These are phyloP conservation scores for Rhynchonema sp. DNA, from an alignment of 2,888 invertebrate species.

Conservation along the genomic window DNA sequence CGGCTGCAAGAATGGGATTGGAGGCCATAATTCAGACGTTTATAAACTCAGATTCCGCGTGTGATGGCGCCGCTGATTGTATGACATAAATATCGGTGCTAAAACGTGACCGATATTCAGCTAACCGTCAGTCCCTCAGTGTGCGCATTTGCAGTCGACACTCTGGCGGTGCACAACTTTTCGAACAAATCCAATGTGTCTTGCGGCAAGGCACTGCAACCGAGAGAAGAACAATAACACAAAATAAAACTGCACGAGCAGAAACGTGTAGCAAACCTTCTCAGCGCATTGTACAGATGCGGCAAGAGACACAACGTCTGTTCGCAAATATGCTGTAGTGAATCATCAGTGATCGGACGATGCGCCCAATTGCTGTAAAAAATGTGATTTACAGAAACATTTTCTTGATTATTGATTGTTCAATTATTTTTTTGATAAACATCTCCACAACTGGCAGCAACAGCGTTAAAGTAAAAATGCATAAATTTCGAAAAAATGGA, in stretches of 20 bases:
- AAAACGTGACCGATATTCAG: too few relatives aligned
- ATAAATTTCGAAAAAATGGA: too few relatives aligned
- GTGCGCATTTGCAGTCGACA: neutral
- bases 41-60: too few relatives aligned
- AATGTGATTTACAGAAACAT: too few relatives aligned
- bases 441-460: too few relatives aligned
- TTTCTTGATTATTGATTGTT: too few relatives aligned
- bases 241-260: neutral
- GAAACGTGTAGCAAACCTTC: neutral
- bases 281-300: conserved; percentile 8
- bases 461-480: too few relatives aligned
- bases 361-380: conserved; percentile 18
- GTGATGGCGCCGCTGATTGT: too few relatives aligned
- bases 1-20: neutral
- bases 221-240: neutral
- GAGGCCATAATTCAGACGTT: too few relatives aligned
- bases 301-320: conserved; percentile 19
- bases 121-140: too few relatives aligned
- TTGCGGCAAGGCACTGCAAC: neutral
- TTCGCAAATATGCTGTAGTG: conserved; percentile 19
- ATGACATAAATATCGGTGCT: too few relatives aligned
- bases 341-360: conserved; percentile 21
- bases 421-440: too few relatives aligned
- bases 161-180: neutral
- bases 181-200: neutral